A percentile compares a stretch with the other conserved stretches of the same genome.
Evolutionary conservation across 1,140 invertebrate genomes (phyloP).

Genomic region (Agrypnia vestita): DNA sequence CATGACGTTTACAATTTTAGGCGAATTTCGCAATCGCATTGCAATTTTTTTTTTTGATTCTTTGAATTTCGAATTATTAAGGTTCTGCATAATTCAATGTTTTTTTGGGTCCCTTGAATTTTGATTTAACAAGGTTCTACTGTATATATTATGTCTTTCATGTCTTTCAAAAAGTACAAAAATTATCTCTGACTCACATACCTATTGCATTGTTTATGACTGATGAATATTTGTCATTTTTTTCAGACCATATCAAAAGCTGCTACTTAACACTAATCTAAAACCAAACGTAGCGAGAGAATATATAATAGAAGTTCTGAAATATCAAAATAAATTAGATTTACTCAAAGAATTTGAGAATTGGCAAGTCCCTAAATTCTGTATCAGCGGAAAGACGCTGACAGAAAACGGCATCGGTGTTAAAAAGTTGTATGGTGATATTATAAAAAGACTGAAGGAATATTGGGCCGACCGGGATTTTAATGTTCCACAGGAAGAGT

Average conservation of each 20-base stretch:
- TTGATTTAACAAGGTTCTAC: no score
- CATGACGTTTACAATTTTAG: no score
- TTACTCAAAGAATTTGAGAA: slow-evolving; percentile 79
- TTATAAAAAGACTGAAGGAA: slow-evolving; percentile 80
- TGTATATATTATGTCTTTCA: no score
- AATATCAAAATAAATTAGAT: slow-evolving; percentile 82
- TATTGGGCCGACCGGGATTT: slow-evolving; percentile 89
- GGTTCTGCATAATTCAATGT: no score
- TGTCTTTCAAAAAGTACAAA: no score
- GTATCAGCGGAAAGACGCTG: slow-evolving; percentile 83
- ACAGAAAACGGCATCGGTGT: slow-evolving; percentile 76
- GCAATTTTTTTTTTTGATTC: no score
- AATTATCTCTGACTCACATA: no score
- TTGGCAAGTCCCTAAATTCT: slow-evolving; percentile 88
- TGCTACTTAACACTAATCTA: slow-evolving; percentile 80
- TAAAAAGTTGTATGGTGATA: slow-evolving; percentile 75
- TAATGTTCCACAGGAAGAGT: slow-evolving; percentile 77
- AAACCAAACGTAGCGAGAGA: slow-evolving; percentile 76
- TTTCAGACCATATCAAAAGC: slow-evolving; percentile 80
- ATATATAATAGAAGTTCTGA: slow-evolving; percentile 87
- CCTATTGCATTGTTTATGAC: no score
- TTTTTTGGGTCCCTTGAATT: no score
- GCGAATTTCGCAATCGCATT: no score
- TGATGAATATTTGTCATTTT: background rate
- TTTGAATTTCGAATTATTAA: no score